Conservation (phyloP, 1,140 invertebrate species). For the Zaprionus gabonicus region DNA sequence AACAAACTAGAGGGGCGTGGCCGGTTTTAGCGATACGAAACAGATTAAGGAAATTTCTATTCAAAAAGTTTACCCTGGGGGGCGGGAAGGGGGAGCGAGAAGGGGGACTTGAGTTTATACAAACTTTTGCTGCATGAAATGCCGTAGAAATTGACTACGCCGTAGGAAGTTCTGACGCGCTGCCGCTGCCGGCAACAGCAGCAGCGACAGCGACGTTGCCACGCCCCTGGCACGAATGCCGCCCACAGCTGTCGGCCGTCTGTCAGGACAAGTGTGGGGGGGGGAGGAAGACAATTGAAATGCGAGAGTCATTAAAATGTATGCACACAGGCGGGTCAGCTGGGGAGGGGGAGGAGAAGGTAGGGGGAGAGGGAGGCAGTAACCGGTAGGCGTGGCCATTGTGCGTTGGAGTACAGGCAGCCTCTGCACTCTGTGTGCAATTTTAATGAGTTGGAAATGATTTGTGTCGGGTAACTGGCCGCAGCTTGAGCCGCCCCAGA, state of each 20-base stretch:
- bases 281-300: slow-evolving; percentile 63
- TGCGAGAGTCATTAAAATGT: slow-evolving; percentile 80
- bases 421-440: slow-evolving; percentile 54
- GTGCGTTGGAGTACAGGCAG: background rate
- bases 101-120: slow-evolving; percentile 32
- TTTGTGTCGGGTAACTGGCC: slow-evolving; percentile 75
- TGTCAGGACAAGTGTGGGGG: background rate
- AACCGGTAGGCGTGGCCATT: slow-evolving; percentile 6
- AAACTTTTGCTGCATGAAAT: slow-evolving; percentile 74
- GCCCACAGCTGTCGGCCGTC: slow-evolving; percentile 26
- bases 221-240: slow-evolving; percentile 44
- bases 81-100: no score
- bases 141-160: slow-evolving; percentile 69
- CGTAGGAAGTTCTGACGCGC: slow-evolving; percentile 43
- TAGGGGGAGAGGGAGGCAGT: background rate
- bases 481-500: slow-evolving; percentile 18
- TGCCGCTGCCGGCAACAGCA: slow-evolving; percentile 25
- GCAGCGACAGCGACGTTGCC: slow-evolving; percentile 26
- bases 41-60: slow-evolving; percentile 59
- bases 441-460: slow-evolving; percentile 83
- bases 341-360: background rate
- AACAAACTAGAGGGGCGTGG: slow-evolving; percentile 28
- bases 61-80: slow-evolving; percentile 43
- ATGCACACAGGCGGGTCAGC: slow-evolving; percentile 40
- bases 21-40: slow-evolving; percentile 63